These are phyloP conservation scores for Ectropis crepuscularia DNA, from an alignment of 2,888 invertebrate genomes.

Conservation along the genomic window DNA sequence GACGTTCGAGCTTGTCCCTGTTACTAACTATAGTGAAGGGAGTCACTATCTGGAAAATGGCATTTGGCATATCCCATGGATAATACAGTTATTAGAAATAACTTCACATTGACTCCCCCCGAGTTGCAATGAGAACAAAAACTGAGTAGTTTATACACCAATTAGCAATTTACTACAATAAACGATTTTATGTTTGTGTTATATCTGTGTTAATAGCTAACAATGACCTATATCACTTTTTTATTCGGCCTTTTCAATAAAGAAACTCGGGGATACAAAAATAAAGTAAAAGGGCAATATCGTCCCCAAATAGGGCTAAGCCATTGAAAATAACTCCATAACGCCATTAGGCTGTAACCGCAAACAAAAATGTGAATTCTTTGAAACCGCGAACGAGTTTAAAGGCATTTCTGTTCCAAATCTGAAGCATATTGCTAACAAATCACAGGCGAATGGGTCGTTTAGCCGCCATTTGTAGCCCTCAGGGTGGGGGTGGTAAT, in stretches of 20 bases:
- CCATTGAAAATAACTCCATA: constrained; percentile 32
- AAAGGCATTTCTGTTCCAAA: constrained; percentile 76
- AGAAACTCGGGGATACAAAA: constrained; percentile 12
- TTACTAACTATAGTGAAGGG: too few species aligned
- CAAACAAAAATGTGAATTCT: constrained; percentile 51
- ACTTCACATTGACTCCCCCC: too few species aligned
- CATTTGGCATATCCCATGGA: too few species aligned
- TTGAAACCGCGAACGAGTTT: constrained; percentile 60
- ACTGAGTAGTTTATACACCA: too few species aligned
- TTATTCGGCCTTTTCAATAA: constrained; percentile 9
- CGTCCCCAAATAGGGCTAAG: constrained; percentile 10
- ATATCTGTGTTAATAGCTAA: constrained; percentile 19
- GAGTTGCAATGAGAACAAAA: too few species aligned
- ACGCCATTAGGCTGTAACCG: constrained; percentile 42
- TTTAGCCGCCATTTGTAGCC: constrained; percentile 82
- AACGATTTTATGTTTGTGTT: too few species aligned
- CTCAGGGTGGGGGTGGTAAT: constrained; percentile 71
- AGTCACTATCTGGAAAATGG: too few species aligned
- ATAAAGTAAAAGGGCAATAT: constrained; percentile 14
- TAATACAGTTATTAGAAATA: too few species aligned
- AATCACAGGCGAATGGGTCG: constrained; percentile 83
- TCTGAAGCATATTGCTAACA: constrained; percentile 83
- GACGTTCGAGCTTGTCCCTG: too few species aligned
- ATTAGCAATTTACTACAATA: too few species aligned
- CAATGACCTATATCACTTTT: constrained; percentile 11